phyloP scores from a whole-genome alignment of 2,888 invertebrate species.

The Ormyrus rosae region DNA sequence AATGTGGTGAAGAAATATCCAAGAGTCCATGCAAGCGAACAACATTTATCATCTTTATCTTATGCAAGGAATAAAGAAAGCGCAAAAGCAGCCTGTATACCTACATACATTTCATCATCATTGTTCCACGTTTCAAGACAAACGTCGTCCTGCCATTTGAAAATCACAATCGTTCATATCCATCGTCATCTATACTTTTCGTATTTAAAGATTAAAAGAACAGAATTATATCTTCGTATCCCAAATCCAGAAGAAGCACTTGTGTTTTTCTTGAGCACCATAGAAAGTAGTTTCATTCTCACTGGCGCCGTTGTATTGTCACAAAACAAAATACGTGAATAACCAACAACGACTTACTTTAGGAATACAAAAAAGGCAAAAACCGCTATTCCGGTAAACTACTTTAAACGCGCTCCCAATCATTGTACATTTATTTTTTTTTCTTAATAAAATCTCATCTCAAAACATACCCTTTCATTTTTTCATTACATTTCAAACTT shows the following conservation, averaged over 20 bases:
- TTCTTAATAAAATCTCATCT: conserved; percentile 56
- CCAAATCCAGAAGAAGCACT: conserved; percentile 12
- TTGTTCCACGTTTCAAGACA: conserved; percentile 27
- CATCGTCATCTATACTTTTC: conserved; percentile 42
- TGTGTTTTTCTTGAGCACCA: conserved; percentile 48
- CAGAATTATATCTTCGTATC: conserved; percentile 22
- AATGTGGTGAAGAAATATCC: conserved; percentile 16
- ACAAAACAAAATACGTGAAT: conserved; percentile 27
- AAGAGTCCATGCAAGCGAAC: conserved; percentile 28
- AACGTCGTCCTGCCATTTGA: conserved; percentile 39
- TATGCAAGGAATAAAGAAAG: conserved; percentile 23
- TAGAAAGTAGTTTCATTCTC: conserved; percentile 48
- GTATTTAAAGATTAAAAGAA: conserved; percentile 35
- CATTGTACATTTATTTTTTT: conserved; percentile 57
- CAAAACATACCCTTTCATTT: conserved; percentile 44
- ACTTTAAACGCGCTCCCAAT: conserved; percentile 48
- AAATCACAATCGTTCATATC: conserved; percentile 26
- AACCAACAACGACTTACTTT: conserved; percentile 43
- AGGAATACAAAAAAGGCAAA: conserved; percentile 22
- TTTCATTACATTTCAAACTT: conserved; percentile 35
- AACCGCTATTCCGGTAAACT: conserved; percentile 36
- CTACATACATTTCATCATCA: conserved; percentile 37
- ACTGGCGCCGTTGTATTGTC: conserved; percentile 36
- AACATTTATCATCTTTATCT: conserved; percentile 20
- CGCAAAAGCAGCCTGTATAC: conserved; percentile 27